Evolutionary conservation across 2,888 invertebrate genomes (phyloP).

Genomic region (Agrotis exclamationis): DNA sequence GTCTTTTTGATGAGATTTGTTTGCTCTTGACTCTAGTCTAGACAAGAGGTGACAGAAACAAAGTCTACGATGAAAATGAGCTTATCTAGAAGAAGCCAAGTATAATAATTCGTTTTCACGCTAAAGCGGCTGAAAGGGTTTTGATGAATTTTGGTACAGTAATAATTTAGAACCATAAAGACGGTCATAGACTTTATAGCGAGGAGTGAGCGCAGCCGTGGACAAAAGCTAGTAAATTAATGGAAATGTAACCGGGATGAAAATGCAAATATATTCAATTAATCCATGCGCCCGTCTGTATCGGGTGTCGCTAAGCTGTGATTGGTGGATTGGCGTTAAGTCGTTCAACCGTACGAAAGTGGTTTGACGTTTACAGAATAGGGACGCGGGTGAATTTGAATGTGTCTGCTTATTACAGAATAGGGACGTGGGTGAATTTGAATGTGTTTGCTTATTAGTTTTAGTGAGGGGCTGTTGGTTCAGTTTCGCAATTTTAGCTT

Average conservation of each 20-base stretch:
- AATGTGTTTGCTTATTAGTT: constrained; percentile 86
- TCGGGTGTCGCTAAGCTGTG: constrained; percentile 87
- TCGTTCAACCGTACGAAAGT: constrained; percentile 81
- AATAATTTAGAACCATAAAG: too few species aligned
- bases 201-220: too few species aligned
- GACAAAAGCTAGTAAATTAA: constrained; percentile 82
- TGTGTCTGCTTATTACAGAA: constrained; percentile 85
- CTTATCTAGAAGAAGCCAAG: too few species aligned
- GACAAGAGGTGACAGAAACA: too few species aligned
- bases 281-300: constrained; percentile 86
- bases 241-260: constrained; percentile 85
- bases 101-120: too few species aligned
- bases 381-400: constrained; percentile 78
- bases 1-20: too few species aligned
- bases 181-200: too few species aligned
- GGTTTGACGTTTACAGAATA: constrained; percentile 82
- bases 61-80: too few species aligned
- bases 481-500: constrained; percentile 60
- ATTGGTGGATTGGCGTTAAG: constrained; percentile 90
- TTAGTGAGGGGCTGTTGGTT: constrained; percentile 64
- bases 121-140: too few species aligned
- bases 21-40: too few species aligned
- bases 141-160: too few species aligned
- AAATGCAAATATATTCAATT: constrained; percentile 91
- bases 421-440: constrained; percentile 78